Conservation (phyloP, 1,140 invertebrate species). For the Drosophila grimshawi region DNA sequence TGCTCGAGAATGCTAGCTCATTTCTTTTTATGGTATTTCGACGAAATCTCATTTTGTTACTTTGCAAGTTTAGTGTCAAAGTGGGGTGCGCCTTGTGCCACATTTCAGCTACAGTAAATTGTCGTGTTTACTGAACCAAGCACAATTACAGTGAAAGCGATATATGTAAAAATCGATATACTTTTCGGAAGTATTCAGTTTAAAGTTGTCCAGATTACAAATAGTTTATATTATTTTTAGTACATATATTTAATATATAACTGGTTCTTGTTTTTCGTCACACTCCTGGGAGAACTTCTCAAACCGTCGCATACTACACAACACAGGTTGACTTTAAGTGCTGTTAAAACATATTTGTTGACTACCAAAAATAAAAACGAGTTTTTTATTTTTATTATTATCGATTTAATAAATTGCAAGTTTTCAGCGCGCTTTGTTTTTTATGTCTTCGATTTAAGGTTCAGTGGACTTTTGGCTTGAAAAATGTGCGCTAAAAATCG, state of each 20-base stretch:
- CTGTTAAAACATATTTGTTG: slow-evolving; percentile 30
- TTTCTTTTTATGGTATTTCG: slow-evolving; percentile 62
- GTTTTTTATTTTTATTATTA: slow-evolving; percentile 53
- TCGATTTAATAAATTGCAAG: slow-evolving; percentile 77
- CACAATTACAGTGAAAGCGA: neutral
- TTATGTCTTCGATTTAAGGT: slow-evolving; percentile 67
- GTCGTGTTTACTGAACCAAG: neutral
- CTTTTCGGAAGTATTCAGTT: neutral
- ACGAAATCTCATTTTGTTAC: slow-evolving; percentile 60
- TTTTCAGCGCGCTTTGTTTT: slow-evolving; percentile 21
- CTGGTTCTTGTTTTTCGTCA: too few species aligned
- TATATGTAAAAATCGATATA: neutral
- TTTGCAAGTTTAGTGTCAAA: slow-evolving; percentile 57
- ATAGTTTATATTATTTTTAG: neutral
- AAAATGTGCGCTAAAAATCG: slow-evolving; percentile 39
- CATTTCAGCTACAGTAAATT: slow-evolving; percentile 22
- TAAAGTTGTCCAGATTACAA: neutral
- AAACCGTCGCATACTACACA: slow-evolving; percentile 1
- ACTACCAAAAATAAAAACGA: slow-evolving; percentile 4
- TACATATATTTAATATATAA: neutral
- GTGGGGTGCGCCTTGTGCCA: slow-evolving; percentile 29
- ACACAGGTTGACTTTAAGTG: slow-evolving; percentile 47
- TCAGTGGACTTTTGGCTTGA: slow-evolving; percentile 48
- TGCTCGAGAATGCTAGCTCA: slow-evolving; percentile 49
- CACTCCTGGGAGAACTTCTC: neutral